Evolutionary conservation across 2,113 vertebrate species (phyloP).

Genomic region (Erythrocercus mccallii): DNA sequence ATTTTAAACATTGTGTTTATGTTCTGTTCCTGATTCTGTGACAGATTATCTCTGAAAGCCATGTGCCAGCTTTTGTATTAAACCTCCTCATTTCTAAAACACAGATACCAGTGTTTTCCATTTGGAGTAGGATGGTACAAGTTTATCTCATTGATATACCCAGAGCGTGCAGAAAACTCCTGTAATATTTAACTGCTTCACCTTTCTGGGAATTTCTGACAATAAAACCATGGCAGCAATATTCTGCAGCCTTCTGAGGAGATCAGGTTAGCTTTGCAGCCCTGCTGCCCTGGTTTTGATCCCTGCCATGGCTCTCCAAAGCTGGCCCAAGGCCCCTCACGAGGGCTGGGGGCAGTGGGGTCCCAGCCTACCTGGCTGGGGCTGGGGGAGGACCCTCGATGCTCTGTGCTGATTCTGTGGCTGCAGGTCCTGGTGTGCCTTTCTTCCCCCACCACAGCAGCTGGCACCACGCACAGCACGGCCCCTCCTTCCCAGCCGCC

Average conservation of each 20-base stretch:
- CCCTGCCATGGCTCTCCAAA: neutral
- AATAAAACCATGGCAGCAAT: neutral
- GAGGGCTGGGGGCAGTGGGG: neutral
- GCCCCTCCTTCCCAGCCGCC: neutral
- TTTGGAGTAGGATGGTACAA: neutral
- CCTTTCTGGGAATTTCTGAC: neutral
- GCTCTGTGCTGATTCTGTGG: neutral
- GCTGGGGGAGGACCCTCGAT: neutral
- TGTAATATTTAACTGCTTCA: neutral
- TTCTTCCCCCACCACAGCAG: neutral
- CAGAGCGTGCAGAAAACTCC: neutral
- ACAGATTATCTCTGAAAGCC: neutral
- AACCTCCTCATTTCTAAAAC: neutral
- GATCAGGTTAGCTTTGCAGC: neutral
- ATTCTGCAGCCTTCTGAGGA: neutral
- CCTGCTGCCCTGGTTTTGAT: rapidly evolving
- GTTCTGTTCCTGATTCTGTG: neutral
- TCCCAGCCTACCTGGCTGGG: rapidly evolving
- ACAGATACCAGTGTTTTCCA: neutral
- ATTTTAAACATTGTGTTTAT: neutral
- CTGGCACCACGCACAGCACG: rapidly evolving
- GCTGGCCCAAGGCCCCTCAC: neutral
- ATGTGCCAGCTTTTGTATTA: neutral
- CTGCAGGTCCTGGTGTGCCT: neutral
- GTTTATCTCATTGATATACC: rapidly evolving